Evolutionary conservation across 2,113 vertebrate genomes (phyloP), one percentile per base, ranked within the genome.

Genomic region (Pterocles gutturalis): DNA sequence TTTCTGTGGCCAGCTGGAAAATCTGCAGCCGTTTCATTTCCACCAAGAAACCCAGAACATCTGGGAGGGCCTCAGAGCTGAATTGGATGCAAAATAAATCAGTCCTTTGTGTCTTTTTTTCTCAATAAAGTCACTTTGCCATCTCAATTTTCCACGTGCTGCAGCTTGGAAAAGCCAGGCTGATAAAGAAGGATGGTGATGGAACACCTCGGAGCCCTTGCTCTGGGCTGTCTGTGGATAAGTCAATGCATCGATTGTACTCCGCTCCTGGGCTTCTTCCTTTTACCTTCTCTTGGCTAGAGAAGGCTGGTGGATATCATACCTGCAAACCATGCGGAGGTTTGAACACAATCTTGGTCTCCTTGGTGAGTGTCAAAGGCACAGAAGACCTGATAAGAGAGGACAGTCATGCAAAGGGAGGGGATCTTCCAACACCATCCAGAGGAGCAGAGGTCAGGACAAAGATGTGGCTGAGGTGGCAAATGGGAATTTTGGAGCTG

Each of bases 1-100:
- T 94, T 65, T 62, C 69, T 28, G 11, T 26, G 87, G 75, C 43
- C 73, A 89, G 77, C 55, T 95, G 87, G 91, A 96, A 95, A 87
- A 91, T 43, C 83, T 51, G 48, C 78, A 91, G 80, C 22, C 19
- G 2, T 84, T 93, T 93, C 25, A 93, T 71, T 94, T 84, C 78
- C 78, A 90, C 43, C 57, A 84, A 82, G 73, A 82, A 96, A 87
- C 65, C 31, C 28, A 3, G 65, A 45, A 76, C 51, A 96, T 83
- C 51, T 87, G 66, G 24, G 75, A 88, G 24, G 45, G 25, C 57
- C n/a, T 75, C 57, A 71, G 43, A 75, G 36, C n/a, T 78, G 73
- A 92, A 72, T 49, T n/a, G 71, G 57, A 92, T 36, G n/a, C 36
- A 92, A 82, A 96, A 82, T 82, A 90, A 67, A 85, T 83, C 65